Evolutionary conservation across 2,113 vertebrate species (phyloP).

Genomic region (Pelusios castaneus): DNA sequence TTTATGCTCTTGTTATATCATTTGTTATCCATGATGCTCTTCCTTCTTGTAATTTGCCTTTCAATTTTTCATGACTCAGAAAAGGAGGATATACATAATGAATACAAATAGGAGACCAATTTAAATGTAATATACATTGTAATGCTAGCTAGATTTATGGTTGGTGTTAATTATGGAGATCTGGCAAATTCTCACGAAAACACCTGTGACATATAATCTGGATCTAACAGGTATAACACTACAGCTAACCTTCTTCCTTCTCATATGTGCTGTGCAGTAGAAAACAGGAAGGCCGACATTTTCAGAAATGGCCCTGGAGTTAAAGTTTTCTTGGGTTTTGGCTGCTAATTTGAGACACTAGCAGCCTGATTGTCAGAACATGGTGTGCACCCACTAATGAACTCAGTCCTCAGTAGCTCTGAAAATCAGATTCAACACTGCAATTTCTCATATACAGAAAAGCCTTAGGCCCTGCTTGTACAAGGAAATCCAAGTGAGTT

Average conservation of each 20-base stretch:
- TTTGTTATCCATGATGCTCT: slow-evolving; percentile 71
- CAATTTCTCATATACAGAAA: not conserved
- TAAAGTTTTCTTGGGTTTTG: not conserved
- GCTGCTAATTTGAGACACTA: not conserved
- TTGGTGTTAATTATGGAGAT: slow-evolving; percentile 75
- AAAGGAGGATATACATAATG: slow-evolving; percentile 74
- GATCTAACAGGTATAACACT: slow-evolving; percentile 36
- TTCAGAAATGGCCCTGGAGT: not conserved
- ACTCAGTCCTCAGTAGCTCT: not conserved
- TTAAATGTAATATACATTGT: slow-evolving; percentile 67
- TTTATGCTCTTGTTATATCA: slow-evolving; percentile 65
- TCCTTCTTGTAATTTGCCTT: slow-evolving; percentile 67
- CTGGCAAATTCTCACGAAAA: slow-evolving; percentile 70
- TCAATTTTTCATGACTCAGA: slow-evolving; percentile 80
- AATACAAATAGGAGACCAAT: slow-evolving; percentile 77
- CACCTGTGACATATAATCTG: slow-evolving; percentile 49
- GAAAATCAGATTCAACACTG: not conserved
- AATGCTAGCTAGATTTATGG: slow-evolving; percentile 51
- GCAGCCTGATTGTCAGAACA: not conserved
- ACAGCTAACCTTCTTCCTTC: slow-evolving; percentile 35
- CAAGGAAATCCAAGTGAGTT: not conserved
- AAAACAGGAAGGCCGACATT: slow-evolving; percentile 22
- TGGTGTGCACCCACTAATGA: not conserved
- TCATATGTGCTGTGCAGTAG: slow-evolving; percentile 50
- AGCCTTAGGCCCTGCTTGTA: not conserved